phyloP scores from a whole-genome alignment of 2,797 vertebrate species.

The Aratinga solstitialis region DNA sequence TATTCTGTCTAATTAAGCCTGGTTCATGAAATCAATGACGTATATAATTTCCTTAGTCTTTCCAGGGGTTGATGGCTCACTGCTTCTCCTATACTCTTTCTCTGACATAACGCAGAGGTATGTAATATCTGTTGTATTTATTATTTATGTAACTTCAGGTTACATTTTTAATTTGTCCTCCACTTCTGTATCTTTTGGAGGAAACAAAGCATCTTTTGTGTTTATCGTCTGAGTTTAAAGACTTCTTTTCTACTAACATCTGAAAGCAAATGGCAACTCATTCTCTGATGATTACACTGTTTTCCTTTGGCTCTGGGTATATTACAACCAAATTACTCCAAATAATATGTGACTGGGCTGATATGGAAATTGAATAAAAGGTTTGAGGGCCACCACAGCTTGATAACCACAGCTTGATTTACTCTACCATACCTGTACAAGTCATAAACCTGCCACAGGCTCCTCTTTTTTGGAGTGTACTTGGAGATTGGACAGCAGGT shows the following conservation, averaged over 20 bases:
- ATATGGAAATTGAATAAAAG: background rate
- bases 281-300: background rate
- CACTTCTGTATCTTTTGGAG: background rate
- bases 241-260: background rate
- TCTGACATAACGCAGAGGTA: background rate
- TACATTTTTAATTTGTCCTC: background rate
- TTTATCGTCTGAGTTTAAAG: background rate
- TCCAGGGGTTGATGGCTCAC: background rate
- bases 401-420: rapidly evolving
- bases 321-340: background rate
- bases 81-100: background rate
- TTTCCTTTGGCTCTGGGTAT: background rate
- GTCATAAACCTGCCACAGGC: background rate
- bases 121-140: background rate
- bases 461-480: background rate
- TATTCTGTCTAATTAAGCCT: background rate
- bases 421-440: background rate
- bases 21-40: background rate
- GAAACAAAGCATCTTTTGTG: background rate
- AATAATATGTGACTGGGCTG: background rate
- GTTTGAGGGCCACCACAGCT: background rate
- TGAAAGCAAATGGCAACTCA: background rate
- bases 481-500: background rate
- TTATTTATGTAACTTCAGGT: background rate
- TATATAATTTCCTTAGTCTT: background rate